Evolutionary conservation across 2,797 vertebrate genomes (phyloP), one percentile per base, ranked within the genome.

Genomic region (Fistularia commersonii): DNA sequence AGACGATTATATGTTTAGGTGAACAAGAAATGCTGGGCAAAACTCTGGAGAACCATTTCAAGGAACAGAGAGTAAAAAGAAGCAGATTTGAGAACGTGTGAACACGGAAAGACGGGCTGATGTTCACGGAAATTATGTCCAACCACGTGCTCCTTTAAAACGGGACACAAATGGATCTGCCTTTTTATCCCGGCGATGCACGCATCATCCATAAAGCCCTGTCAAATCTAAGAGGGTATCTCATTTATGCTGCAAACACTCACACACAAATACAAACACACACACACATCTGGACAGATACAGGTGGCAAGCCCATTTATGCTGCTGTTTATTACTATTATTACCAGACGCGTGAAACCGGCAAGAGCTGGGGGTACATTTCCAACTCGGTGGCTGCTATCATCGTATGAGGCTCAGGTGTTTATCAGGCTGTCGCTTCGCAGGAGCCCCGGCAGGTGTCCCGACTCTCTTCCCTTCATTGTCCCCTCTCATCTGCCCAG

Each of bases 301-400:
- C 55, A 41, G 31, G 58, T 57, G 57, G 71, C 54, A 11, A 45
- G 53, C 72, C 74, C 73, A 77, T 77, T 76, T 76, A 74, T 64
- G 77, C 66, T 66, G 58, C 69, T 82, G 77, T 83, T 86, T 84
- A 80, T 81, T 81, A 81, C 70, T 62, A 79, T 81, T 77, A 81
- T 80, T 66, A 66, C 56, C 70, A 77, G 79, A 69, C 33, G 41
- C 69, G 68, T 65, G 54, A 54, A 69, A 42, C 64, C 53, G 51
- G 70, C 62, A 45, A 32, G 62, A 69, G 48, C 54, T 64, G 42
- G 64, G 64, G 57, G 45, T 42, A 61, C 52, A 43, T 74, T 70
- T 66, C 65, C 74, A 11, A 55, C 52, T 68, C 67, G 68, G 79
- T 40, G 54, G 54, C 72, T 56, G 57, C 77, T 79, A 74, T 75